Evolutionary conservation across 1,140 invertebrate species (phyloP), one percentile per base, ranked within the genome.

Genomic region (Aphidius gifuensis): DNA sequence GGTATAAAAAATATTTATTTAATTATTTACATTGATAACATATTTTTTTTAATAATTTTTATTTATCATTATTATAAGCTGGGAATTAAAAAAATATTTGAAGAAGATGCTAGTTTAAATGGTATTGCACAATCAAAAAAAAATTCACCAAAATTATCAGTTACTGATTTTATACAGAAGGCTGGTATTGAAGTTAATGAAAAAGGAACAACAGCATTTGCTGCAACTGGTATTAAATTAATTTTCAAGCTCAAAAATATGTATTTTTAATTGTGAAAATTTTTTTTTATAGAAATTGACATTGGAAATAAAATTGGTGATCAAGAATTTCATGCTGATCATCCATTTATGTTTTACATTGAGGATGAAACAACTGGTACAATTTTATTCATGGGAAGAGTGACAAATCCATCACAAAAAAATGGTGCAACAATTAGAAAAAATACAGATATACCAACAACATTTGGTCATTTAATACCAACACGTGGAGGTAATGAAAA

Each of bases 141-240:
- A 1, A 69, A 78, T 5, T 69, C 74, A 3, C 77, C 76, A 23
- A 78, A 82, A 44, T 71, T 92, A 9, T 80, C 83, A 40, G 85
- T 95, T 0, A 88, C 89, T 0, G 85, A 89, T 63, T 83, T 94
- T 11, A 64, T 93, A 38, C 93, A 95, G 72, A 90, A 93, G 70
- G 84, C 88, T 50, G 92, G 90, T 56, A 89, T 96, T 45, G 88
- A 91, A 73, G 86, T 94, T 3, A 91, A 92, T 70, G 93, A 96
- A 77, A 80, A 91, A 66, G 93, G 93, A 48, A 93, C 86, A 44
- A 83, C 85, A 5, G 91, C 89, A 5, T 91, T 85, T 70, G 88
- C 88, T 0, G 88, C 89, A 6, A 93, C 92, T 63, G 89, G 89
- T 90, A 74, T 23, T 42, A 47, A 61, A 67, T 40, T 60, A 42